phyloP scores from a whole-genome alignment of 2,888 invertebrate species.

The Caenorhabditis sp. region DNA sequence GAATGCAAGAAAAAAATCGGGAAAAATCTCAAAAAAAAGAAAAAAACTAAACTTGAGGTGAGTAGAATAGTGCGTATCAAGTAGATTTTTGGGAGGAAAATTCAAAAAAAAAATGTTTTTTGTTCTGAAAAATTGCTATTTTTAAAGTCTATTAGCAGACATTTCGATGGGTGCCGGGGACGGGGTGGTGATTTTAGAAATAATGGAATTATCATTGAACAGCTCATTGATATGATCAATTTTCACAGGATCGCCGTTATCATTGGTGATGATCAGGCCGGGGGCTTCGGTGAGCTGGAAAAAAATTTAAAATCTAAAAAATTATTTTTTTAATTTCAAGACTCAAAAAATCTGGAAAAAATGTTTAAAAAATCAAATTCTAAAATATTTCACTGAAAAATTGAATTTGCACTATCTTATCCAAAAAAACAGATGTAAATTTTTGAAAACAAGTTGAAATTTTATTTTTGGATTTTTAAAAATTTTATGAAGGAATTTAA shows the following conservation, averaged over 20 bases:
- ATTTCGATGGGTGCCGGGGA: slow-evolving; percentile 18
- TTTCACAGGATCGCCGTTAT: slow-evolving; percentile 43
- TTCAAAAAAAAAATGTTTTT: no score
- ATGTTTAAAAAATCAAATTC: neutral
- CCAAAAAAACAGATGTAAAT: neutral
- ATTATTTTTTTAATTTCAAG: neutral
- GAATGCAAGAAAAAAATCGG: neutral
- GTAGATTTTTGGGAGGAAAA: neutral
- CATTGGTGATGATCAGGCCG: slow-evolving; percentile 32
- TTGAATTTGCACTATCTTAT: neutral
- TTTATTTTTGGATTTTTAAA: neutral
- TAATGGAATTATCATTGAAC: slow-evolving; percentile 32
- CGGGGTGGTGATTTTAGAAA: slow-evolving; percentile 25
- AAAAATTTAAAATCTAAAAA: neutral
- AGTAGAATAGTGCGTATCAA: slow-evolving; percentile 1
- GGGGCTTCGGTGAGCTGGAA: slow-evolving; percentile 63
- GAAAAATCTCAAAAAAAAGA: neutral
- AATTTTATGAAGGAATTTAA: neutral
- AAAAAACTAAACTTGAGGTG: slow-evolving; percentile 7
- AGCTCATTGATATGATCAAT: slow-evolving; percentile 37
- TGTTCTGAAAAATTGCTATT: neutral
- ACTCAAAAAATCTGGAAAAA: neutral
- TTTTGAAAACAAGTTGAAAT: no score
- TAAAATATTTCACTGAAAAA: neutral
- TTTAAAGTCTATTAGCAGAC: slow-evolving; percentile 48